phyloP scores from a whole-genome alignment of 1,140 invertebrate genomes.

The Metaphire vulgaris region DNA sequence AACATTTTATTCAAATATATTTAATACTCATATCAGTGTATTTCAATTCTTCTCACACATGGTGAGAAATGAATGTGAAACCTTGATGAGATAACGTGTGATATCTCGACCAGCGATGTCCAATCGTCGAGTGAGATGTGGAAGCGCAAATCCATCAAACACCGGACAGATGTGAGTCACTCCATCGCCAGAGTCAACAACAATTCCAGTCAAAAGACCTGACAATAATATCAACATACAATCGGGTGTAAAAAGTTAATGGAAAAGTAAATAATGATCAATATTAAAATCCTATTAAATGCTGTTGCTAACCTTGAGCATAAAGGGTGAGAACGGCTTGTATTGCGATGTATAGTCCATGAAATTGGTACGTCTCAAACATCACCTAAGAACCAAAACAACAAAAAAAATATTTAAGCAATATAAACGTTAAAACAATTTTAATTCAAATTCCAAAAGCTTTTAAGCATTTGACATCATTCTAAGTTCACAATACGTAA shows the following conservation, averaged over 20 bases:
- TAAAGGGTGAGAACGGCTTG: conserved; percentile 92
- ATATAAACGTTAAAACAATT: not conserved
- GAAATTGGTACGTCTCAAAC: conserved; percentile 98
- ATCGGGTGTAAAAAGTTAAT: not conserved
- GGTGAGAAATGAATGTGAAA: too few relatives aligned
- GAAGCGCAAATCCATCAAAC: conserved; percentile 91
- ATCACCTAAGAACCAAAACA: conserved; percentile 66
- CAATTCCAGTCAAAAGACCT: conserved; percentile 87
- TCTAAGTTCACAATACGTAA: not conserved
- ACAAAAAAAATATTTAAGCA: conserved; percentile 14
- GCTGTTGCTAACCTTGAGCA: conserved; percentile 70
- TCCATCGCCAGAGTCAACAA: conserved; percentile 96
- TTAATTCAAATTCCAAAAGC: not conserved
- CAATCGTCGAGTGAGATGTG: conserved; percentile 85
- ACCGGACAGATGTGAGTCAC: conserved; percentile 99
- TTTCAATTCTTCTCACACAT: too few relatives aligned
- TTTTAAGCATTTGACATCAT: not conserved
- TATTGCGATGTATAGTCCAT: conserved; percentile 92
- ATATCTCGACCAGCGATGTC: conserved; percentile 98
- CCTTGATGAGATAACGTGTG: conserved; percentile 95
- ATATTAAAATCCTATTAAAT: not conserved
- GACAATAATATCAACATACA: conserved; percentile 13
- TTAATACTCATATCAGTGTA: too few relatives aligned
- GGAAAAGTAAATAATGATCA: not conserved
- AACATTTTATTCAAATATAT: too few relatives aligned